These are phyloP conservation scores for Balanococcus diminutus DNA, from an alignment of 2,888 invertebrate genomes.

Conservation along the genomic window DNA sequence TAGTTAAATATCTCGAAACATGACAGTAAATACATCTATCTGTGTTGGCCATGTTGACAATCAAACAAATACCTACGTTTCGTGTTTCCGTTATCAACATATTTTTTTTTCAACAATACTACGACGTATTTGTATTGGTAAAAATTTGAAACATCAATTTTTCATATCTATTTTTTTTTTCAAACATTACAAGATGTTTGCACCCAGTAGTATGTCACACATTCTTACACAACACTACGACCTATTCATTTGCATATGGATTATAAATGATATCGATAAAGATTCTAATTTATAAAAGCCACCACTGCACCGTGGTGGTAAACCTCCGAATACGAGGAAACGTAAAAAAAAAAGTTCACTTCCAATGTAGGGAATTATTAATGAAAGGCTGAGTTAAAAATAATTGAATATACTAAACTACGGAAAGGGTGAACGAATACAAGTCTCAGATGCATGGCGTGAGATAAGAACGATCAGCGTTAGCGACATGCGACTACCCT, in stretches of 20 bases:
- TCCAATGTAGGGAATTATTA: constrained; percentile 48
- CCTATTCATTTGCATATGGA: constrained; percentile 13
- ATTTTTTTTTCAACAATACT: background rate
- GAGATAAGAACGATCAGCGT: constrained; percentile 54
- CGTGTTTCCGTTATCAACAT: background rate
- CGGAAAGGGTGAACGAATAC: constrained; percentile 51
- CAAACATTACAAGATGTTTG: background rate
- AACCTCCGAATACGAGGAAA: background rate
- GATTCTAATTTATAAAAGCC: constrained; percentile 45
- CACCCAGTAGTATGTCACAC: background rate
- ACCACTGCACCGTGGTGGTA: background rate
- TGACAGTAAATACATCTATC: no score
- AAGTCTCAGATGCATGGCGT: constrained; percentile 55
- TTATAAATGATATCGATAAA: constrained; percentile 46
- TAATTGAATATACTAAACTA: constrained; percentile 55
- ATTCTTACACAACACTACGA: background rate
- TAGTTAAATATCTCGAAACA: no score
- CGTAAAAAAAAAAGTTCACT: constrained; percentile 22
- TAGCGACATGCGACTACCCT: constrained; percentile 55
- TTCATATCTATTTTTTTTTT: background rate
- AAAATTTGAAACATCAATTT: background rate
- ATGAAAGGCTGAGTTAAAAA: constrained; percentile 53
- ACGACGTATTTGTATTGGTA: background rate
- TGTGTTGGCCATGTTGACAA: no score
- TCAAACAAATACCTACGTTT: background rate